Conservation (phyloP, 2,113 vertebrate genomes). For the Otolemur garnettii region DNA sequence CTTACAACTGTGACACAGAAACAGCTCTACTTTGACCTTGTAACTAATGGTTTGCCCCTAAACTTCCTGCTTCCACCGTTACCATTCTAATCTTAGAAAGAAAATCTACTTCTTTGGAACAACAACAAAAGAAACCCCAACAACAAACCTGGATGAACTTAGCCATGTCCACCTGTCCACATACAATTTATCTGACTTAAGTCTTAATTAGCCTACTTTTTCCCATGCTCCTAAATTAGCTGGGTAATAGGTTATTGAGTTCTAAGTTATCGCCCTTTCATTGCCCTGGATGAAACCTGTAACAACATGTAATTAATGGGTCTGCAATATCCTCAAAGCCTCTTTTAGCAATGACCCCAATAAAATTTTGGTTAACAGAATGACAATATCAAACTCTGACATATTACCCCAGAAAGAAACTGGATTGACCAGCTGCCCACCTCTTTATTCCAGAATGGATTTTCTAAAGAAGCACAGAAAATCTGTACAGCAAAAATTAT, state of each 20-base stretch:
- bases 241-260: conserved; percentile 6
- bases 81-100: conserved; percentile 55
- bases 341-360: conserved; percentile 35
- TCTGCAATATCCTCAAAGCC: background rate
- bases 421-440: background rate
- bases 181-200: conserved; percentile 32
- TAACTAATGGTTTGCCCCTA: background rate
- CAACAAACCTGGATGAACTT: background rate
- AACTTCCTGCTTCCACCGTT: conserved; percentile 5
- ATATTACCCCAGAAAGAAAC: background rate
- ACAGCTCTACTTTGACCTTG: conserved; percentile 8
- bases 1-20: background rate
- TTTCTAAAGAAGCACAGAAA: conserved; percentile 47
- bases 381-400: conserved; percentile 25
- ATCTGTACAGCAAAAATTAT: background rate
- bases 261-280: conserved; percentile 9
- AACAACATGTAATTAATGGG: conserved; percentile 30
- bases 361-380: conserved; percentile 47
- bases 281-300: background rate
- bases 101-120: conserved; percentile 31
- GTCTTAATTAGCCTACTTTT: conserved; percentile 52
- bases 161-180: background rate
- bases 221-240: conserved; percentile 1
- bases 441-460: conserved; percentile 8
- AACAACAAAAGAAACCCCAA: background rate